Percentiles rank a stretch among this genome's conserved stretches.
Conservation (phyloP, 2,797 vertebrate genomes). For the Eurystomus glaucurus region DNA sequence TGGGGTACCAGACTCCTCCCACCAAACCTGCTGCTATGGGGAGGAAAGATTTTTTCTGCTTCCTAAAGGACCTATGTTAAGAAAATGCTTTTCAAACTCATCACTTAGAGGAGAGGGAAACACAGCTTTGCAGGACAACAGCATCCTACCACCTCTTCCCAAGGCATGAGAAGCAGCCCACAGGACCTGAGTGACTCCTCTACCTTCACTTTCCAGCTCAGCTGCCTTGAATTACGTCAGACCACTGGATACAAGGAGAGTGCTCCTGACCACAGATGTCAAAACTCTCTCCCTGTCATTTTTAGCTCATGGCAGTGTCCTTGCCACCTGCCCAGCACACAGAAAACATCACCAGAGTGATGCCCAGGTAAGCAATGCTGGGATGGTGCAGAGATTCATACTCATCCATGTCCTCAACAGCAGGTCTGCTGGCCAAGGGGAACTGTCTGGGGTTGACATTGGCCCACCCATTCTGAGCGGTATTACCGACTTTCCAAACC, state of each 20-base stretch:
- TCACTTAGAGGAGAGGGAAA: background rate
- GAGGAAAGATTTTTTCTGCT: background rate
- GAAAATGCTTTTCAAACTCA: background rate
- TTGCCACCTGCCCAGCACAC: background rate
- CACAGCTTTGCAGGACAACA: background rate
- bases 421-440: background rate
- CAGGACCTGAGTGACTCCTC: background rate
- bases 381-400: background rate
- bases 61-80: background rate
- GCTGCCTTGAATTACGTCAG: background rate
- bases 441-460: accelerated
- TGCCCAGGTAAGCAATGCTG: background rate
- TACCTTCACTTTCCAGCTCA: background rate
- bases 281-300: background rate
- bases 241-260: background rate
- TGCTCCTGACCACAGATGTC: background rate
- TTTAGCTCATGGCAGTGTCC: background rate
- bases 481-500: background rate
- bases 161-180: background rate
- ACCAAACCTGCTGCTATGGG: background rate
- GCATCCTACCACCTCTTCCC: background rate
- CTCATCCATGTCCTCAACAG: background rate
- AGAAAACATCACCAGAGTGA: background rate
- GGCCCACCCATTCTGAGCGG: background rate
- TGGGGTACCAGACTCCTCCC: background rate